Evolutionary conservation across 2,888 invertebrate species (phyloP).

Genomic region (Agapetus fuscipes): DNA sequence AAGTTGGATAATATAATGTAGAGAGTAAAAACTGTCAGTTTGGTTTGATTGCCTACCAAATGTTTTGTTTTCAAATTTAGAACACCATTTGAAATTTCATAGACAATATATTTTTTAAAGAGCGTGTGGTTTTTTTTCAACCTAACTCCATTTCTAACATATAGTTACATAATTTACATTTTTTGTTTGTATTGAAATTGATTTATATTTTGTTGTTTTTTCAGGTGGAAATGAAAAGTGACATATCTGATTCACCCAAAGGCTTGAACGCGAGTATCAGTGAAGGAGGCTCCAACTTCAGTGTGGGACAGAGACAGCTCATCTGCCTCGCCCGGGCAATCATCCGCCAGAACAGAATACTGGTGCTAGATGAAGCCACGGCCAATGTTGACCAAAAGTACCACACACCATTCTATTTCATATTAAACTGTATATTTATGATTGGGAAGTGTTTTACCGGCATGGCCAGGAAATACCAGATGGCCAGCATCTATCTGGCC

Average conservation of each 20-base stretch:
- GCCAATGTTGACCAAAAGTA: constrained; percentile 53
- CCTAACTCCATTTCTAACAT: too few species aligned
- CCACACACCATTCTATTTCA: not conserved
- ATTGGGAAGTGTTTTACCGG: too few species aligned
- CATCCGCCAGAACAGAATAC: constrained; percentile 45
- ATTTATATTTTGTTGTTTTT: too few species aligned
- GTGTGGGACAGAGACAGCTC: constrained; percentile 56
- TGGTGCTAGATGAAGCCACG: constrained; percentile 57
- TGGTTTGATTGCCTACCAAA: not conserved
- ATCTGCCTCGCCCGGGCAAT: constrained; percentile 57
- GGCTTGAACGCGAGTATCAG: constrained; percentile 43
- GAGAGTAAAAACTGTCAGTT: constrained; percentile 23
- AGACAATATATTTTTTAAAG: too few species aligned
- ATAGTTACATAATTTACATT: too few species aligned
- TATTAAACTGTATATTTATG: too few species aligned
- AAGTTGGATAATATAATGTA: too few species aligned
- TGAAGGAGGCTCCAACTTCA: constrained; percentile 52
- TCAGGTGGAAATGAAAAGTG: constrained; percentile 43
- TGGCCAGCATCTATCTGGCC: too few species aligned
- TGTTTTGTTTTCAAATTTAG: not conserved
- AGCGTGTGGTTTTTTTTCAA: too few species aligned
- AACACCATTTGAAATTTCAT: not conserved
- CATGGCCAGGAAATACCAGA: too few species aligned
- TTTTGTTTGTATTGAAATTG: too few species aligned
- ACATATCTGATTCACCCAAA: constrained; percentile 32